Percentiles rank a stretch among this genome's conserved stretches.
phyloP scores from a whole-genome alignment of 2,888 invertebrate species.

The Tetanocera ferruginea region DNA sequence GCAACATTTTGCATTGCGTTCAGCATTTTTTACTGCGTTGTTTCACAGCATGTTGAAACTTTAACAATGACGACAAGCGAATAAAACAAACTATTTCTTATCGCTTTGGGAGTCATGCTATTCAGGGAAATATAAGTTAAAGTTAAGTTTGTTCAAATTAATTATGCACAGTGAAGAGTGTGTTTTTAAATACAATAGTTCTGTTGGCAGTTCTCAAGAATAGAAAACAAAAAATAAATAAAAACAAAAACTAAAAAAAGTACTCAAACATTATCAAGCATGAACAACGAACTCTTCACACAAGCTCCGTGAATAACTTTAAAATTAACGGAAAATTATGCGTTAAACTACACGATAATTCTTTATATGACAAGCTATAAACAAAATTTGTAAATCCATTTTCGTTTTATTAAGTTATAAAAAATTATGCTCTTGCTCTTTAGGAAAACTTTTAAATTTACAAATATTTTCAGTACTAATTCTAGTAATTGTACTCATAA shows the following conservation, averaged over 20 bases:
- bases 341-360: no score
- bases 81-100: not conserved
- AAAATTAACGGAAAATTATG: no score
- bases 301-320: no score
- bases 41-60: not conserved
- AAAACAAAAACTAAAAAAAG: no score
- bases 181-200: not conserved
- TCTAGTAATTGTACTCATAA: no score
- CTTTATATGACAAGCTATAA: not conserved
- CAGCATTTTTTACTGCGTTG: conserved; percentile 8
- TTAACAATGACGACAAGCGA: not conserved
- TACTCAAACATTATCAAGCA: no score
- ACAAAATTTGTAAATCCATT: not conserved
- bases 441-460: no score
- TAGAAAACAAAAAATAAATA: no score
- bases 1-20: not conserved
- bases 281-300: not conserved
- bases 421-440: no score
- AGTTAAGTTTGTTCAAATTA: conserved; percentile 8
- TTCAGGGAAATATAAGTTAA: not conserved
- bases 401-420: no score
- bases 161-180: conserved; percentile 3
- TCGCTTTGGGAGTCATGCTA: conserved; percentile 6
- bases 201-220: no score
- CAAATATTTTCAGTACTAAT: no score